Evolutionary conservation across 2,888 invertebrate genomes (phyloP).

Genomic region (Cerceris ruficornis): DNA sequence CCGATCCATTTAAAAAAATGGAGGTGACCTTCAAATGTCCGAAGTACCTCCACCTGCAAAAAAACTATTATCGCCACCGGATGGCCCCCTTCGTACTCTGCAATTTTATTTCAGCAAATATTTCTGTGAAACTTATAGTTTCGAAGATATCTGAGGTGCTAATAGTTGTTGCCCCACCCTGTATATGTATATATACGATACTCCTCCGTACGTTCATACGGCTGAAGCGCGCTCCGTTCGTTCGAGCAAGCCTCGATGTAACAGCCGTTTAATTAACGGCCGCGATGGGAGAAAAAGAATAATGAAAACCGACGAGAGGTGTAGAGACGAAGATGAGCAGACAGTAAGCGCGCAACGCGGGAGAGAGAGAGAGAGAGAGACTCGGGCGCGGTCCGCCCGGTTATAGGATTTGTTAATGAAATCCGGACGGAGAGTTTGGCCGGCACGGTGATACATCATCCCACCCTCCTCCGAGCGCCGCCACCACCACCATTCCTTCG

Average conservation of each 20-base stretch:
- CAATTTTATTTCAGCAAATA: no score
- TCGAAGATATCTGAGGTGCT: no score
- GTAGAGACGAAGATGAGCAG: not conserved
- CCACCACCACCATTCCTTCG: conserved; percentile 33
- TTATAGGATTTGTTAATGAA: conserved; percentile 71
- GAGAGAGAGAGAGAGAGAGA: conserved; percentile 24
- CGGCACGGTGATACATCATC: conserved; percentile 66
- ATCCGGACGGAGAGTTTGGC: conserved; percentile 66
- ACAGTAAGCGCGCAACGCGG: conserved; percentile 44
- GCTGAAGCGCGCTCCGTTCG: not conserved
- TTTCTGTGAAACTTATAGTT: no score
- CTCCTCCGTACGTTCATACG: conserved; percentile 13
- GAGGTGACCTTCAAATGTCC: no score
- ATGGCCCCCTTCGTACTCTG: no score
- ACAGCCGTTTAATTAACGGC: conserved; percentile 69
- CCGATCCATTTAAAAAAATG: no score
- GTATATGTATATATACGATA: conserved; percentile 25
- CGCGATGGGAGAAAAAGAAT: conserved; percentile 51
- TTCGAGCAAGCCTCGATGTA: conserved; percentile 33
- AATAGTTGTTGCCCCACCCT: no score
- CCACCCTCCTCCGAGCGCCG: conserved; percentile 36
- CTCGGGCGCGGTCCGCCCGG: conserved; percentile 56
- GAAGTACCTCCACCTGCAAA: no score
- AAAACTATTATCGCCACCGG: no score
- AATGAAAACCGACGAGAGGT: conserved; percentile 26